These are phyloP conservation scores for Naso thynnoides DNA, from an alignment of 2,797 vertebrate genomes.

Conservation along the genomic window DNA sequence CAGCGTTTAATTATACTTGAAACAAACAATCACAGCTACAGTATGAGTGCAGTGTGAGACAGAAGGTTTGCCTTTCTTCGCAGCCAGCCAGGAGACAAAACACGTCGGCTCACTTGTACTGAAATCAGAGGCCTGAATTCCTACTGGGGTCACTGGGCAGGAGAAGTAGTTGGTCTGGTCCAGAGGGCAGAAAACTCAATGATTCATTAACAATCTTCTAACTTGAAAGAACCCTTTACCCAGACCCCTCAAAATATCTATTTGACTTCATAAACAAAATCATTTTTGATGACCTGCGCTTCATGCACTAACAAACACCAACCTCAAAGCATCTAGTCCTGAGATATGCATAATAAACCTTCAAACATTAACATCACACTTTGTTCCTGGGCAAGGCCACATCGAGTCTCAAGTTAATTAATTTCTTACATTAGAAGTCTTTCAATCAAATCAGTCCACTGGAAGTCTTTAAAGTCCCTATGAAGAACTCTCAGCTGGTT, in stretches of 20 bases:
- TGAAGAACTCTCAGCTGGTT: no score
- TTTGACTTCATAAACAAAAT: constrained; percentile 16
- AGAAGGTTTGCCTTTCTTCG: constrained; percentile 24
- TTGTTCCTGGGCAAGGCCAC: not conserved
- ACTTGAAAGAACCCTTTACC: constrained; percentile 16
- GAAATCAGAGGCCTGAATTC: constrained; percentile 39
- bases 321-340: not conserved
- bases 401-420: not conserved
- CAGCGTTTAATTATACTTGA: not conserved
- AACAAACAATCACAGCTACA: constrained; percentile 28
- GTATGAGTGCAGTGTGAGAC: constrained; percentile 12
- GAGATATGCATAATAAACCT: not conserved
- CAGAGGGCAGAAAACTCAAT: constrained; percentile 31
- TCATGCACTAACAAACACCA: no score
- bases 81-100: constrained; percentile 44
- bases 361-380: not conserved
- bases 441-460: not conserved
- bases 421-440: not conserved
- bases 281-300: constrained; percentile 7
- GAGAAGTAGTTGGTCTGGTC: not conserved
- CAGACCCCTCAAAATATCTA: not conserved
- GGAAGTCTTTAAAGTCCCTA: constrained; percentile 1
- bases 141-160: constrained; percentile 40
- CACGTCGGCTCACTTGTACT: constrained; percentile 10
- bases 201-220: constrained; percentile 50